Conservation (phyloP, 1,140 invertebrate genomes). For the Eumeta japonica region DNA sequence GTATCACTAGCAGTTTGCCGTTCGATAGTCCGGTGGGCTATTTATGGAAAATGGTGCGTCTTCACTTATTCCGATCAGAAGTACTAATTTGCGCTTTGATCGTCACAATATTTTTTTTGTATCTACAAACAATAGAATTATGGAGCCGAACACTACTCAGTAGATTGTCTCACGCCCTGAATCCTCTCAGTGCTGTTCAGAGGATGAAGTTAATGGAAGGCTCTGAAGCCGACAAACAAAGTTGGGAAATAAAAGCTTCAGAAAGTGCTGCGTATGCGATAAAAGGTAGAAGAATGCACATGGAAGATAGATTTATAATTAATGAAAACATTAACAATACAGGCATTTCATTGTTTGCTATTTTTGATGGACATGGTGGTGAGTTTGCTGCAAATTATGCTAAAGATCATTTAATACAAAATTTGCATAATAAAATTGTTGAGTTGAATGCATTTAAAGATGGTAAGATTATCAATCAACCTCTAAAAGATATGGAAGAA, state of each 20-base stretch:
- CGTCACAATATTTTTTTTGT: constrained; percentile 68
- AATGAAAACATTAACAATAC: constrained; percentile 74
- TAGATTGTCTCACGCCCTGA: constrained; percentile 69
- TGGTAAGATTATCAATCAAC: constrained; percentile 51
- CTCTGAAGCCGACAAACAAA: constrained; percentile 62
- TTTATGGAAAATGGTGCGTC: constrained; percentile 71
- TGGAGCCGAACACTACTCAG: constrained; percentile 75
- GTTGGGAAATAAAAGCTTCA: constrained; percentile 75
- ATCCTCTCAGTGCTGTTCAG: constrained; percentile 56
- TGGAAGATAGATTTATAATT: constrained; percentile 91
- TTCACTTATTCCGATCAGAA: constrained; percentile 76
- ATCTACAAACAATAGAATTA: constrained; percentile 75
- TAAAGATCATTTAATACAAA: constrained; percentile 76
- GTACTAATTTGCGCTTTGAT: constrained; percentile 67
- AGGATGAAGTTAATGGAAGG: constrained; percentile 57
- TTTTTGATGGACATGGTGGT: constrained; percentile 94
- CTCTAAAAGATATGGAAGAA: constrained; percentile 42
- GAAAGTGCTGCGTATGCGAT: constrained; percentile 83
- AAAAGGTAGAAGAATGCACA: constrained; percentile 81
- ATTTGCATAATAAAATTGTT: constrained; percentile 72
- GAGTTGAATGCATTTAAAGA: constrained; percentile 69
- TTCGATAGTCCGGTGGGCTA: constrained; percentile 66
- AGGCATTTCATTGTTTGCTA: constrained; percentile 81
- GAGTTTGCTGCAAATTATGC: constrained; percentile 92
- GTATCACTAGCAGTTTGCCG: constrained; percentile 71